These are phyloP conservation scores for Thamnophis elegans DNA, from an alignment of 2,797 vertebrate genomes.

Conservation along the genomic window DNA sequence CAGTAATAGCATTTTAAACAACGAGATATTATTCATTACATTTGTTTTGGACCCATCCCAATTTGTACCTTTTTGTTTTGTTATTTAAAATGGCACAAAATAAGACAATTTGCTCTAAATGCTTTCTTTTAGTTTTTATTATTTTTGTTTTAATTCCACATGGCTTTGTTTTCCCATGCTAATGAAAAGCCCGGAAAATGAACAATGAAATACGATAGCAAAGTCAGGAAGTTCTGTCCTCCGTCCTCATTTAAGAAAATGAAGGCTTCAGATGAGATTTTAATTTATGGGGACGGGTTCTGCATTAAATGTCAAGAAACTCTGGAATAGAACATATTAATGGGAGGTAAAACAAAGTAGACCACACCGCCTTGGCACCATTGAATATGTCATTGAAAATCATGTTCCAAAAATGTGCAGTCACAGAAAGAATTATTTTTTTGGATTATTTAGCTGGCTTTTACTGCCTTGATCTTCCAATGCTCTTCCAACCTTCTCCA, in stretches of 20 bases:
- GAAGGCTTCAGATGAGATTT: constrained; percentile 30
- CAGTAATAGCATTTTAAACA: constrained; percentile 45
- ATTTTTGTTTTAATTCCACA: constrained; percentile 23
- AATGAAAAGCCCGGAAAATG: constrained; percentile 47
- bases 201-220: constrained; percentile 42
- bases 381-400: constrained; percentile 18
- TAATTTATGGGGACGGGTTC: constrained; percentile 52
- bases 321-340: constrained; percentile 35
- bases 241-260: constrained; percentile 38
- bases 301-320: constrained; percentile 37
- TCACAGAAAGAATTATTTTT: constrained; percentile 46
- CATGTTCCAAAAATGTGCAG: constrained; percentile 33
- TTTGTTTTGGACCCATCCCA: constrained; percentile 35
- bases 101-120: constrained; percentile 38
- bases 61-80: neutral
- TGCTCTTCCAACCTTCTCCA: neutral
- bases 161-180: constrained; percentile 53
- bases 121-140: constrained; percentile 21
- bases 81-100: constrained; percentile 15
- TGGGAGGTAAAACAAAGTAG: constrained; percentile 47
- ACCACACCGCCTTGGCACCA: constrained; percentile 42
- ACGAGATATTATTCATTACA: constrained; percentile 41
- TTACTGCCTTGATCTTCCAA: constrained; percentile 49
- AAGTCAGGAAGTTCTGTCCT: constrained; percentile 33
- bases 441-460: constrained; percentile 45